These are phyloP conservation scores for Ranitomeya imitator DNA, from an alignment of 2,113 vertebrate genomes.

Conservation along the genomic window DNA sequence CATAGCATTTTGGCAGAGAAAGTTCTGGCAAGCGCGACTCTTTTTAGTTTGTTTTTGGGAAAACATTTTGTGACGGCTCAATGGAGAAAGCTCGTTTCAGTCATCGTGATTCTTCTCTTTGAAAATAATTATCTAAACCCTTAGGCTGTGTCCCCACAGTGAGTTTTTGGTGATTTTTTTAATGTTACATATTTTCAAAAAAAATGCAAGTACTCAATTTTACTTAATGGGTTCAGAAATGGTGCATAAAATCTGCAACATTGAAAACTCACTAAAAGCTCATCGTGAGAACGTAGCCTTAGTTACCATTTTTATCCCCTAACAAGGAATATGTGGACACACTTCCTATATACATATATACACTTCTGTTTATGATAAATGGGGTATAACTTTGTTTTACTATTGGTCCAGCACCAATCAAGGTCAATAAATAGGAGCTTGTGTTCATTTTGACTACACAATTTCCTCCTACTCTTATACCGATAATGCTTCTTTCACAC, in stretches of 20 bases:
- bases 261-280: too few relatives aligned
- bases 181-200: too few relatives aligned
- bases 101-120: not conserved
- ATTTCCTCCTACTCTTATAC: too few relatives aligned
- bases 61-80: slow-evolving; percentile 1
- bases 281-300: too few relatives aligned
- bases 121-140: not conserved
- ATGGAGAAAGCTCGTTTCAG: not conserved
- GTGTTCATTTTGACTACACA: too few relatives aligned
- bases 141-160: too few relatives aligned
- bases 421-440: too few relatives aligned
- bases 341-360: not conserved
- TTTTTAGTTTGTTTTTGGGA: slow-evolving; percentile 22
- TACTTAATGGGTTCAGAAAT: too few relatives aligned
- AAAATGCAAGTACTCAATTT: too few relatives aligned
- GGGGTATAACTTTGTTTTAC: not conserved
- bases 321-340: not conserved
- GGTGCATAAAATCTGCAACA: too few relatives aligned
- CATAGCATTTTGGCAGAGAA: slow-evolving; percentile 33
- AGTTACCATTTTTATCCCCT: not conserved
- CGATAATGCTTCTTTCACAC: too few relatives aligned
- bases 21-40: slow-evolving; percentile 12
- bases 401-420: not conserved
- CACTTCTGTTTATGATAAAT: not conserved
- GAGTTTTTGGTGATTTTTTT: too few relatives aligned